Percentiles rank a stretch among this genome's conserved stretches.
Conservation (phyloP, 1,140 invertebrate genomes). For the Sminthurides bifidus region DNA sequence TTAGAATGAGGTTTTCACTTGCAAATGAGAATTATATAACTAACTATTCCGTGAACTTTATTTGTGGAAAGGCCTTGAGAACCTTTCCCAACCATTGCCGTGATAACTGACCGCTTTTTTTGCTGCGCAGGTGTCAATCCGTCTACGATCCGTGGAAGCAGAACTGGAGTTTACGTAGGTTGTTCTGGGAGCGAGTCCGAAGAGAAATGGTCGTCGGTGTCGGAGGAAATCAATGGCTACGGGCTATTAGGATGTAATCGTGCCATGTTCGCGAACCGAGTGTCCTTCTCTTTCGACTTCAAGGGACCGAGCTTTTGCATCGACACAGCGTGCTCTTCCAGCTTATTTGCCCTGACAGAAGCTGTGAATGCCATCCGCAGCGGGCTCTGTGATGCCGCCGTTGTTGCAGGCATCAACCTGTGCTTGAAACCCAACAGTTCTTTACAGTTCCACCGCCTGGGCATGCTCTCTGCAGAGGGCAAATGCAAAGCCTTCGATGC, state of each 20-base stretch:
- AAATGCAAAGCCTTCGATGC: slow-evolving; percentile 88
- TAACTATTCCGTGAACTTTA: no score
- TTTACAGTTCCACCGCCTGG: slow-evolving; percentile 81
- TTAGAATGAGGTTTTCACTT: no score
- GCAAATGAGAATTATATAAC: no score
- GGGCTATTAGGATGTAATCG: slow-evolving; percentile 58
- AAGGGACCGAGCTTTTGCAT: slow-evolving; percentile 79
- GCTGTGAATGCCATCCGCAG: slow-evolving; percentile 67
- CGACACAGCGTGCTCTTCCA: slow-evolving; percentile 93
- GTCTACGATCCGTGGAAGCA: slow-evolving; percentile 59
- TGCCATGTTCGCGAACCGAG: slow-evolving; percentile 56
- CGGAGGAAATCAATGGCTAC: slow-evolving; percentile 75
- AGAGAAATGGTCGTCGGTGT: slow-evolving; percentile 61
- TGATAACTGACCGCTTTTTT: no score
- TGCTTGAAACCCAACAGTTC: slow-evolving; percentile 75
- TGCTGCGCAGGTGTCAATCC: slow-evolving; percentile 62
- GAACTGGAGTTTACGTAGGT: slow-evolving; percentile 68
- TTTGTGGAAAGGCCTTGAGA: no score
- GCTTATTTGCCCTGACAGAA: slow-evolving; percentile 74
- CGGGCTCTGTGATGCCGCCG: slow-evolving; percentile 80
- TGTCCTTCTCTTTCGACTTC: slow-evolving; percentile 91
- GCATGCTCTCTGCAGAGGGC: slow-evolving; percentile 80
- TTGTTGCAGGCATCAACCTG: slow-evolving; percentile 73
- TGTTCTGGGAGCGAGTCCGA: slow-evolving; percentile 74
- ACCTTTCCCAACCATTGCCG: no score